phyloP scores from a whole-genome alignment of 2,888 invertebrate species.

The Teinopalpus imperialis region DNA sequence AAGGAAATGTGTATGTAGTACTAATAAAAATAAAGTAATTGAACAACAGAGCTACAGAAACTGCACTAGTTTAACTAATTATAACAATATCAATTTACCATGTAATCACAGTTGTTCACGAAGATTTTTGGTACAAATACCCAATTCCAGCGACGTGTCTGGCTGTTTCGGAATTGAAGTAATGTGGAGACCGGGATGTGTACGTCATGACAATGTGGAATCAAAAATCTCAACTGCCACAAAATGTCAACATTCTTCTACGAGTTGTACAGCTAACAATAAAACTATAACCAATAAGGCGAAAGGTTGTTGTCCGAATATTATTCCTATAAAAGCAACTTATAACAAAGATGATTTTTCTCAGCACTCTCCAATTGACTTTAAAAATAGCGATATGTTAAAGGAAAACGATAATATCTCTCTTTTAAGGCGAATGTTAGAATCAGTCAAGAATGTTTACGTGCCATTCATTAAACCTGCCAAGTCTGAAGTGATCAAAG shows the following conservation, averaged over 20 bases:
- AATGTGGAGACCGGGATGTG: conserved; percentile 8
- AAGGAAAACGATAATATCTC: conserved; percentile 12
- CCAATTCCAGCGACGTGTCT: conserved; percentile 1
- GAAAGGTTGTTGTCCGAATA: not conserved
- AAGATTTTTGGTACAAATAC: conserved; percentile 9
- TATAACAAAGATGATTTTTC: not conserved
- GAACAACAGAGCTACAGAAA: not conserved
- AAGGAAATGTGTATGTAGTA: not conserved
- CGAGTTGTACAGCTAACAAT: not conserved
- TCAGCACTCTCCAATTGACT: not conserved
- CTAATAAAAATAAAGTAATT: not conserved
- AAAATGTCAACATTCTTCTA: not conserved
- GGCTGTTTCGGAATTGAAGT: conserved; percentile 9
- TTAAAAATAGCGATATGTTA: not conserved
- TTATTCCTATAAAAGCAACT: not conserved
- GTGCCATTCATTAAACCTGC: conserved; percentile 14
- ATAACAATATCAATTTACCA: too few relatives aligned
- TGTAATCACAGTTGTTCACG: too few relatives aligned
- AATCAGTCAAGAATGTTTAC: conserved; percentile 17
- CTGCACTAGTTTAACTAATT: not conserved
- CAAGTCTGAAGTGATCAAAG: conserved; percentile 1
- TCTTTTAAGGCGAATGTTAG: conserved; percentile 16
- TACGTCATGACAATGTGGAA: not conserved
- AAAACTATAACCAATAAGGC: not conserved
- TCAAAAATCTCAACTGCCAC: not conserved